Base-by-base conservation (phyloP, 2,113 vertebrate species). In the Raja brachyura region DNA sequence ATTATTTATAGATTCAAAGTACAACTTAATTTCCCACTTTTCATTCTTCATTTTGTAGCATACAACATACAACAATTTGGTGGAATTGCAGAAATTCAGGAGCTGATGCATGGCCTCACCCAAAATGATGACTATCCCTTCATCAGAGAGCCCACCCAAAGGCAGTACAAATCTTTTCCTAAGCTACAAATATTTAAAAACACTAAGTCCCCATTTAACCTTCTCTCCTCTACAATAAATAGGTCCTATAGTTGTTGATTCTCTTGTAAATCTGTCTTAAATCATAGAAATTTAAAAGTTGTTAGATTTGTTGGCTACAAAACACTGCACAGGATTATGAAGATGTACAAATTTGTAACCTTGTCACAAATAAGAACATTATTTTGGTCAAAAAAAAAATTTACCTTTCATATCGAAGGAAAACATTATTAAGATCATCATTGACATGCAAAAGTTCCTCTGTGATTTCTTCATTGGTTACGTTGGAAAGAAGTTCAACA, bases 401-500 rank as follows among this genome's bases (percentile, higher is more conserved):
- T 86, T 93, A 98, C 99, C 98, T 98, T 94, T 99, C 98, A 0
- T 98, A 99, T 94, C 98, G 95, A 74, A 99, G 97, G 94, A 99
- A 99, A 94, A 99, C 98, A 0, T 99, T 99, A 95, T 99, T 99
- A 96, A 99, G 97, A 95, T 99, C 98, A 1, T 99, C 99, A 0
- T 99, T 99, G 94, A 98, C 98, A 0, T 98, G 98, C 93, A 99
- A 96, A 94, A 99, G 96, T 94, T 99, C 99, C 95, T 99, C 98
- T 0, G 99, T 99, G 95, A 99, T 98, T 61, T 99, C 97, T 95
- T 99, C 99, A 0, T 98, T 99, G 94, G 98, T 98, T 94, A 99
- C 98, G 5, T 98, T 96, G 93, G 98, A 98, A 95, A 99, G 98
- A 94, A 99, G 98, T 95, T 99, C 98, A 94, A 99, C 95, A 59